A percentile compares a stretch with the other conserved stretches of the same genome.
Evolutionary conservation across 2,113 vertebrate genomes (phyloP).

Genomic region (Ptilonorhynchus violaceus): DNA sequence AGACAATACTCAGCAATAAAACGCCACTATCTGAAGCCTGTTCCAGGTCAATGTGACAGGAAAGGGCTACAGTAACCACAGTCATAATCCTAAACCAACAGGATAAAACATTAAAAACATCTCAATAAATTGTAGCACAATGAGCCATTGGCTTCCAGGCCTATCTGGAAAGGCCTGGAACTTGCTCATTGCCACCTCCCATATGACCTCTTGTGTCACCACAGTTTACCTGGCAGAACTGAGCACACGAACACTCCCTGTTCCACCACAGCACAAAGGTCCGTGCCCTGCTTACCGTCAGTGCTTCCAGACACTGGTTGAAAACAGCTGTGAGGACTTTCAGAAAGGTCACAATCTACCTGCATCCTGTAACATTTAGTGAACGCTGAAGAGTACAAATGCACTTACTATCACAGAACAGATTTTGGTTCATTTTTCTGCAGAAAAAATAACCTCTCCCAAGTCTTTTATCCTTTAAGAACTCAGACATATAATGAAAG

Average conservation of each 20-base stretch:
- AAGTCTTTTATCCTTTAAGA: neutral
- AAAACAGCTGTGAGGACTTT: neutral
- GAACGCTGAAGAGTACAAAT: neutral
- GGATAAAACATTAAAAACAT: neutral
- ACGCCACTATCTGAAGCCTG: neutral
- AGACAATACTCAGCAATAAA: neutral
- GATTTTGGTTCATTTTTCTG: neutral
- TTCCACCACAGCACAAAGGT: neutral
- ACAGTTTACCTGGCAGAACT: neutral
- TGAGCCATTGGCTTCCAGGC: neutral
- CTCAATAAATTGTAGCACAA: neutral
- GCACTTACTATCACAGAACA: neutral
- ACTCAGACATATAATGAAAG: neutral
- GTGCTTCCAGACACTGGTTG: neutral
- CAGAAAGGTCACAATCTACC: neutral
- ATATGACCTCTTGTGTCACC: neutral
- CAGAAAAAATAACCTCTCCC: neutral
- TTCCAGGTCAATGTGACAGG: neutral
- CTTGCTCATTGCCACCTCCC: neutral
- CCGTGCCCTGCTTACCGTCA: accelerated
- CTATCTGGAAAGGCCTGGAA: neutral
- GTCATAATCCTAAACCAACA: neutral
- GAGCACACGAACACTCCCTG: neutral
- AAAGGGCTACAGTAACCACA: neutral
- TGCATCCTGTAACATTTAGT: neutral